Conservation (phyloP, 2,113 vertebrate species). For the Semnornis frantzii region DNA sequence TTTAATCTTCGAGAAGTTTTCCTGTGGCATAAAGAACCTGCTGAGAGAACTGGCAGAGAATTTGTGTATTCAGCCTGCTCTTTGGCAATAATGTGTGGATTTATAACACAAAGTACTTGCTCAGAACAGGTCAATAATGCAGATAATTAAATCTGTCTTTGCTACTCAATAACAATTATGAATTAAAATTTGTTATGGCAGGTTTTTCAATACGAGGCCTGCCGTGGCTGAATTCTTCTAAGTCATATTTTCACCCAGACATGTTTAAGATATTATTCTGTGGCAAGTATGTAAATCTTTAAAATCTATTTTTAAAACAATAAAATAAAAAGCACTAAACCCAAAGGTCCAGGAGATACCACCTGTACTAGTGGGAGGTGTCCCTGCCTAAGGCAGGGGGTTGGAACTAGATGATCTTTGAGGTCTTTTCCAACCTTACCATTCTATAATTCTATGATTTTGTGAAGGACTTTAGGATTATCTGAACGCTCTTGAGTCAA, state of each 20-base stretch:
- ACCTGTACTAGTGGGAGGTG: no score
- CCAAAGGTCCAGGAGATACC: background rate
- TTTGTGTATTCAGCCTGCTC: conserved; percentile 15
- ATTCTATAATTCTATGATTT: no score
- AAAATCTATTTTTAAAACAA: conserved; percentile 56
- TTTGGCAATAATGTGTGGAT: conserved; percentile 47
- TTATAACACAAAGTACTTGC: conserved; percentile 32
- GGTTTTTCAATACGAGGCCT: conserved; percentile 50
- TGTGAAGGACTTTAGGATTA: conserved; percentile 1
- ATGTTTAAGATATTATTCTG: conserved; percentile 48
- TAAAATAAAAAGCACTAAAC: conserved; percentile 39
- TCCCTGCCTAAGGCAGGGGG: no score
- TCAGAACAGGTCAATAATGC: conserved; percentile 41
- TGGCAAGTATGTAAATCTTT: conserved; percentile 54
- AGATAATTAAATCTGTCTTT: conserved; percentile 60
- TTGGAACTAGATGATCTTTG: no score
- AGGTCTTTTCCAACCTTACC: no score
- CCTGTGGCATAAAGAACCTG: background rate
- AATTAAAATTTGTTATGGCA: conserved; percentile 60
- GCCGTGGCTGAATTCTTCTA: conserved; percentile 35
- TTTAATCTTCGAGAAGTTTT: conserved; percentile 49
- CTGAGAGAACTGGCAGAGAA: background rate
- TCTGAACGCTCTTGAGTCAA: conserved; percentile 2
- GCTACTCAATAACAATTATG: conserved; percentile 65
- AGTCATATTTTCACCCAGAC: conserved; percentile 50